Evolutionary conservation across 2,113 vertebrate species (phyloP).

Genomic region (Poecile atricapillus): DNA sequence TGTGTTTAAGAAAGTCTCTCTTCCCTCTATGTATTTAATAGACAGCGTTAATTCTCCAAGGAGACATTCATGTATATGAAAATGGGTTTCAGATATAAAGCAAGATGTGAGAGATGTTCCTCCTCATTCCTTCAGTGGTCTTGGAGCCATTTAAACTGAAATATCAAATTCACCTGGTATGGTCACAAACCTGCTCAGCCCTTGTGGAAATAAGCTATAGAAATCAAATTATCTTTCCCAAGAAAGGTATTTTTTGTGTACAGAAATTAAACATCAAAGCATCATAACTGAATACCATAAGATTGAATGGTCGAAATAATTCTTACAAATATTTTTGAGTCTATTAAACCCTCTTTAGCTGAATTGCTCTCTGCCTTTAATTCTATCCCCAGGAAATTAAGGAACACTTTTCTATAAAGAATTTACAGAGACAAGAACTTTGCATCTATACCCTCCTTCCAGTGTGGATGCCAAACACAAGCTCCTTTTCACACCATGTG

Average conservation of each 20-base stretch:
- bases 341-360: not conserved
- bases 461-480: not conserved
- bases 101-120: not conserved
- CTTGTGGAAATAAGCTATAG: not conserved
- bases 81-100: not conserved
- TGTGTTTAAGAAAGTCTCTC: not conserved
- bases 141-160: not conserved
- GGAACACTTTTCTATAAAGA: not conserved
- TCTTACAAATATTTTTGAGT: not conserved
- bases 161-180: not conserved
- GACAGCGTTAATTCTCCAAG: not conserved
- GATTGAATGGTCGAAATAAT: not conserved
- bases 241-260: not conserved
- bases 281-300: not conserved
- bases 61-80: not conserved
- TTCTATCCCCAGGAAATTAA: not conserved
- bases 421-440: not conserved
- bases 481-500: rapidly evolving
- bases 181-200: not conserved
- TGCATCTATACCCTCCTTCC: not conserved
- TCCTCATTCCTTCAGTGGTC: not conserved
- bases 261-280: not conserved
- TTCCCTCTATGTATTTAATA: not conserved
- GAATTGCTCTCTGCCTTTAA: not conserved
- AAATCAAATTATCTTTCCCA: not conserved